Conservation (phyloP, 2,888 invertebrate species). For the Eristalis tenax region DNA sequence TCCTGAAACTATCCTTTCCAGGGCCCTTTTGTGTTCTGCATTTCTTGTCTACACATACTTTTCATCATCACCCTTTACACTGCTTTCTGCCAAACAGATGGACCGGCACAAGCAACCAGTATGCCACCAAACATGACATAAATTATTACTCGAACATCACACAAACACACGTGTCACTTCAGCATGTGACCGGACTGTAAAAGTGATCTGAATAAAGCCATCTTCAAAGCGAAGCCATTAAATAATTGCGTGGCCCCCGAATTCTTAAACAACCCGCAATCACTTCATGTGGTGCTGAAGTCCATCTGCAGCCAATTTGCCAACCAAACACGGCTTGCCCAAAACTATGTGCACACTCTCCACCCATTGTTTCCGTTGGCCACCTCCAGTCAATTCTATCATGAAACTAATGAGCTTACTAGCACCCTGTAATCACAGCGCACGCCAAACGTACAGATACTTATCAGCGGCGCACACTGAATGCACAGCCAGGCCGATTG, state of each 20-base stretch:
- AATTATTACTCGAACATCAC: neutral
- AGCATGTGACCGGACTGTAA: slow-evolving; percentile 12
- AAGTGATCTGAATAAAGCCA: slow-evolving; percentile 8
- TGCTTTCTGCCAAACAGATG: neutral
- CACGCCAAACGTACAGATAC: slow-evolving; percentile 12
- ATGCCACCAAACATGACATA: neutral
- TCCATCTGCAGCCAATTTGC: slow-evolving; percentile 20
- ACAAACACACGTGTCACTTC: neutral
- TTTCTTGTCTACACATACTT: no score
- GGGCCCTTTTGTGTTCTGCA: no score
- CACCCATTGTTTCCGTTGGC: neutral
- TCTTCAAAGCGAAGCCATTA: slow-evolving; percentile 19
- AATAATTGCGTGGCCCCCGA: slow-evolving; percentile 1
- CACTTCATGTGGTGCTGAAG: slow-evolving; percentile 6
- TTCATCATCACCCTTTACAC: no score
- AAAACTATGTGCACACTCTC: neutral
- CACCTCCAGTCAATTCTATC: slow-evolving; percentile 23
- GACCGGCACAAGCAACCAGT: neutral
- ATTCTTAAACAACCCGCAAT: slow-evolving; percentile 20
- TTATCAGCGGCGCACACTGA: neutral
- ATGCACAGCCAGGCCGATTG: slow-evolving; percentile 14
- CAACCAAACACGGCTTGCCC: neutral
- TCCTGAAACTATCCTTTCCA: no score
- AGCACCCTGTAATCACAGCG: slow-evolving; percentile 8
- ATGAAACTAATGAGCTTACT: slow-evolving; percentile 27